phyloP scores from a whole-genome alignment of 1,140 invertebrate genomes.

The Rhopalosiphum padi region DNA sequence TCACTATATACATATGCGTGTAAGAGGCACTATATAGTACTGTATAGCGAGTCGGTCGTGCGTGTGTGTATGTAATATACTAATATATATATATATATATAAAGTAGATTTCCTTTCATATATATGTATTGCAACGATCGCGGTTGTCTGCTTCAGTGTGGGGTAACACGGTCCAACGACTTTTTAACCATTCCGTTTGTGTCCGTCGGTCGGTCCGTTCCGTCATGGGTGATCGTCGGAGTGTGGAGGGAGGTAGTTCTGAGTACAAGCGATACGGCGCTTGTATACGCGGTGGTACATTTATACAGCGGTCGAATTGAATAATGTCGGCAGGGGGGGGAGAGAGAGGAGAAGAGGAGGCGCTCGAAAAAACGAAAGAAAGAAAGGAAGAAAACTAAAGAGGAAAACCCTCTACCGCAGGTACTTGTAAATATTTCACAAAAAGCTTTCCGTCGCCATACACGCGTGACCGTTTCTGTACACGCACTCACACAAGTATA shows the following conservation, averaged over 20 bases:
- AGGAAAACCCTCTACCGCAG: neutral
- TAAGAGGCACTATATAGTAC: neutral
- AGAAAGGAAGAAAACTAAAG: constrained; percentile 20
- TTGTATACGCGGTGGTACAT: neutral
- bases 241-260: neutral
- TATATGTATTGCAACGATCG: neutral
- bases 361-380: neutral
- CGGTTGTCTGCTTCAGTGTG: neutral
- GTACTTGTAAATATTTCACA: constrained; percentile 53
- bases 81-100: too few relatives aligned
- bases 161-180: constrained; percentile 43
- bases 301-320: constrained; percentile 44
- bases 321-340: neutral
- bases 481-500: neutral
- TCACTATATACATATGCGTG: neutral
- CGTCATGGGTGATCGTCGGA: neutral
- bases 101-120: constrained; percentile 9
- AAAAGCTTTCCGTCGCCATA: constrained; percentile 49
- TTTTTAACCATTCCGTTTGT: constrained; percentile 57
- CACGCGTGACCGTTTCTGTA: constrained; percentile 41
- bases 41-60: neutral
- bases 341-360: neutral
- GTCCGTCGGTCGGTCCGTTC: neutral
- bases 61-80: neutral
- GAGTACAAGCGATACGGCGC: neutral